Evolutionary conservation across 92 coral and sea anemone species (phyloP), one percentile per base, ranked within the genome.

Genomic region (Bergia sp.): DNA sequence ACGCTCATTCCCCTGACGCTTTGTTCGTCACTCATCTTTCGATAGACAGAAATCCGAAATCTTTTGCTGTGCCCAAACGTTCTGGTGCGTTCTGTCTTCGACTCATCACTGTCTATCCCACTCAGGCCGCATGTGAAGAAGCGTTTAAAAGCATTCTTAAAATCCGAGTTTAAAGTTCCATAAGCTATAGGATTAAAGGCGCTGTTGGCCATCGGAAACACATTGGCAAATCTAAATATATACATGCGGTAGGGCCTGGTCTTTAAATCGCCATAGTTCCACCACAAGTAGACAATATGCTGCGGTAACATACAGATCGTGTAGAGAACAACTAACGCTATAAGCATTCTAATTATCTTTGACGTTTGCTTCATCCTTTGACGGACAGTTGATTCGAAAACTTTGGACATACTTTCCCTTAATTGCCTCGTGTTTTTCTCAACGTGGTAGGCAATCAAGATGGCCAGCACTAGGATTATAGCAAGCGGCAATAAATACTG

Each of bases 121-220:
- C 89, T 78, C 29, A 89, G 88, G 57, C 93, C 93, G 47, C 98
- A 96, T 41, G 90, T 91, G 89, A 97, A 97, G 81, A 97, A 97
- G 20, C 90, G 91, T 89, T 90, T 94, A 76, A 94, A 97, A 40
- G 95, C 99, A 16, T 92, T 94, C 80, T 94, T 93, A 89, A 97
- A 97, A 73, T 97, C 99, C 50, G 95, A 88, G 81, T 97, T 94
- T 16, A 97, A 90, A 6, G 98, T 96, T 21, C 99, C 99, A 73
- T 97, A 97, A 0, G 97, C 98, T 77, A 97, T 95, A 3, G 99
- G 98, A 58, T 97, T 97, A 37, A 97, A 89, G 41, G 99, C 99
- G 81, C 99, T 95, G 84, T 97, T 97, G 2, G 99, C 99, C 99
- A 97, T 97, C 0, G 98, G 96, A 74, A 97, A 97, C 20, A 97